Conservation (phyloP, 2,797 vertebrate genomes). For the Scomberomorus guttatus region DNA sequence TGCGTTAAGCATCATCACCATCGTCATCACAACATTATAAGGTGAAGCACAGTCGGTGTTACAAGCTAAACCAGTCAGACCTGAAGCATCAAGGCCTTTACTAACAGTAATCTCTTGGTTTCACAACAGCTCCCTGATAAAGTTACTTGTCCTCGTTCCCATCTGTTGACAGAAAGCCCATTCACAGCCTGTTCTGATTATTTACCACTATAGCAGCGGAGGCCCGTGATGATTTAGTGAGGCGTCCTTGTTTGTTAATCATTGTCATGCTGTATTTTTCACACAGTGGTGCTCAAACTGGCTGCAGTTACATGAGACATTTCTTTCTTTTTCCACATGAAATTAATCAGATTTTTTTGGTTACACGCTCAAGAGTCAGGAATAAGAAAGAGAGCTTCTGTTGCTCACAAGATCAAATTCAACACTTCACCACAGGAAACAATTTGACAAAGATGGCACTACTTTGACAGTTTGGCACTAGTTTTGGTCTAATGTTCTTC, state of each 20-base stretch:
- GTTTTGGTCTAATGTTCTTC: no score
- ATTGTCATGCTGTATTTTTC: constrained; percentile 52
- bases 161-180: constrained; percentile 23
- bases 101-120: not conserved
- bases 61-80: constrained; percentile 6
- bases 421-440: not conserved
- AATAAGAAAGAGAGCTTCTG: not conserved
- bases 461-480: not conserved
- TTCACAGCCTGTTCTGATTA: constrained; percentile 19
- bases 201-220: constrained; percentile 21
- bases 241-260: not conserved
- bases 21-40: not conserved
- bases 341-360: not conserved
- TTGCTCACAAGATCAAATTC: not conserved
- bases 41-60: not conserved
- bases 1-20: not conserved
- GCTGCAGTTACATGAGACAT: not conserved
- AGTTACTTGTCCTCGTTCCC: constrained; percentile 8
- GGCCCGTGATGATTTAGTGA: constrained; percentile 22
- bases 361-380: not conserved
- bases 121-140: constrained; percentile 11
- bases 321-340: not conserved
- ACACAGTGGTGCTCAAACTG: not conserved
- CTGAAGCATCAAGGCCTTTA: not conserved
- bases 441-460: no score